Percentiles rank a stretch among this genome's conserved stretches.
Conservation (phyloP, 1,140 invertebrate species). For the Calephelis virginiensis region DNA sequence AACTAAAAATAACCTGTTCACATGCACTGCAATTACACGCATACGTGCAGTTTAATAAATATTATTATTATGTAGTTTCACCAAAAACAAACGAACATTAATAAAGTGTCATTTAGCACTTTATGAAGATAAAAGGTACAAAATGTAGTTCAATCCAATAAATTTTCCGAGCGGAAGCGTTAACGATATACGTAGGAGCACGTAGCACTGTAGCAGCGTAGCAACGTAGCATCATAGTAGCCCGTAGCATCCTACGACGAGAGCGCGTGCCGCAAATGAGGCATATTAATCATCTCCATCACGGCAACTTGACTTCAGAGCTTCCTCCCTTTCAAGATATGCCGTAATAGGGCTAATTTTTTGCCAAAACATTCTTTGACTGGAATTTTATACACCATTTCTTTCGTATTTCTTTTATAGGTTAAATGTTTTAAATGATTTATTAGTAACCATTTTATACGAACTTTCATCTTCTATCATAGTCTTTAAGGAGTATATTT, state of each 20-base stretch:
- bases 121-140: conserved; percentile 68
- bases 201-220: conserved; percentile 52
- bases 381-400: conserved; percentile 31
- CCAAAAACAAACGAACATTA: conserved; percentile 11
- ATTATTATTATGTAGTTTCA: not conserved
- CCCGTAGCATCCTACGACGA: conserved; percentile 39
- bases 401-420: conserved; percentile 5
- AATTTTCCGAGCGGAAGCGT: conserved; percentile 70
- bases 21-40: not conserved
- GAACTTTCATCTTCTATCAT: too few relatives aligned
- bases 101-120: conserved; percentile 51
- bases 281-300: conserved; percentile 74
- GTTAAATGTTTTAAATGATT: conserved; percentile 10
- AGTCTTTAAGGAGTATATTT: too few relatives aligned
- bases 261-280: conserved; percentile 68
- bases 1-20: too few relatives aligned
- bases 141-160: conserved; percentile 71
- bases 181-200: conserved; percentile 70
- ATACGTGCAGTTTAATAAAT: not conserved
- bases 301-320: conserved; percentile 60
- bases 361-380: conserved; percentile 37
- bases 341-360: conserved; percentile 48
- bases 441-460: not conserved
- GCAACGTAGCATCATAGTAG: conserved; percentile 38
- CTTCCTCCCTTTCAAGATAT: conserved; percentile 61